Conservation (phyloP, 2,888 invertebrate species). For the Plebejus argus region DNA sequence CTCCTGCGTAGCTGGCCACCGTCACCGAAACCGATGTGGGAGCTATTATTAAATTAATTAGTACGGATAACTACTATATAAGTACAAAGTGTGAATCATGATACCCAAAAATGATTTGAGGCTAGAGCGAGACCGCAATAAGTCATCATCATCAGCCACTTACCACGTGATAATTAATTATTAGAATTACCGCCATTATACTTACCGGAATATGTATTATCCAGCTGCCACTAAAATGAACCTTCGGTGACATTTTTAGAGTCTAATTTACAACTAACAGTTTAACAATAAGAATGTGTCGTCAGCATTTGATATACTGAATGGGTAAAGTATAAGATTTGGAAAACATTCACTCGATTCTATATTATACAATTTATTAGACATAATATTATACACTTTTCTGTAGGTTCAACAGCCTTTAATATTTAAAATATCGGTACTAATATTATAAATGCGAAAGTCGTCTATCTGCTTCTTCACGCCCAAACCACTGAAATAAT, state of each 20-base stretch:
- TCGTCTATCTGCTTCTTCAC: too few relatives aligned
- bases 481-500: too few relatives aligned
- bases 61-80: background rate
- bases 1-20: too few relatives aligned
- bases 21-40: too few relatives aligned
- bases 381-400: background rate
- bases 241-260: background rate
- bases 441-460: too few relatives aligned
- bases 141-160: conserved; percentile 1
- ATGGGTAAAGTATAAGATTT: background rate
- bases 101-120: too few relatives aligned
- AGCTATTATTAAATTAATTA: too few relatives aligned
- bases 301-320: conserved; percentile 14
- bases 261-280: background rate
- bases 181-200: conserved; percentile 39
- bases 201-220: conserved; percentile 41
- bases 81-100: too few relatives aligned
- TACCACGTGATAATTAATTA: conserved; percentile 25
- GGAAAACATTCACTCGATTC: background rate
- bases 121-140: background rate
- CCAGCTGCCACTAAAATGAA: background rate
- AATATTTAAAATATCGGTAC: background rate
- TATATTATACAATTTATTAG: background rate
- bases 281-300: background rate
- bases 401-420: background rate